A percentile compares a stretch with the other conserved stretches of the same genome.
These are phyloP conservation scores for Poeciliopsis occidentalis DNA, from an alignment of 2,113 vertebrate genomes.

Conservation along the genomic window DNA sequence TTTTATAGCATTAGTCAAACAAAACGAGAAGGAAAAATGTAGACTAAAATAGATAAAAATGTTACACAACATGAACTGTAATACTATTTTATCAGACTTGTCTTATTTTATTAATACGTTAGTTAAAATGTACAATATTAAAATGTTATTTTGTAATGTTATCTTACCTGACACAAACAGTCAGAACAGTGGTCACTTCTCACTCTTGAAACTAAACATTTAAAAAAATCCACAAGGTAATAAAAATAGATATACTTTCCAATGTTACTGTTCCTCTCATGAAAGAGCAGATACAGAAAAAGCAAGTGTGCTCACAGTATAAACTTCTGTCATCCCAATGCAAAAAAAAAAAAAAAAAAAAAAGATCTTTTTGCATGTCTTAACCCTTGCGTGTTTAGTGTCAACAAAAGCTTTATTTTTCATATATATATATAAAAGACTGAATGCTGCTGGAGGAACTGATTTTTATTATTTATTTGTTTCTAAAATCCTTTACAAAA, in stretches of 20 bases:
- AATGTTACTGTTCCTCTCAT: background rate
- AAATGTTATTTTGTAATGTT: too few relatives aligned
- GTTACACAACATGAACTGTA: too few relatives aligned
- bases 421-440: too few relatives aligned
- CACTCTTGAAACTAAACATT: too few relatives aligned
- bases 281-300: background rate
- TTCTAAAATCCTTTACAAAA: too few relatives aligned
- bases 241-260: background rate
- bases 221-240: background rate
- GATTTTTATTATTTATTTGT: background rate
- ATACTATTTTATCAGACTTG: too few relatives aligned
- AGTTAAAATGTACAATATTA: too few relatives aligned
- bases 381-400: background rate
- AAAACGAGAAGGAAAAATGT: background rate
- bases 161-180: too few relatives aligned
- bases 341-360: background rate
- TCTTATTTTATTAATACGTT: too few relatives aligned
- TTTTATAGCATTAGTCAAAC: background rate
- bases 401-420: background rate
- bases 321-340: background rate
- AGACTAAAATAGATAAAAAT: background rate
- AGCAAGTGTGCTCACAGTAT: background rate
- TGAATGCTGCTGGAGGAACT: background rate
- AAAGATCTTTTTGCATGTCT: background rate
- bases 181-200: too few relatives aligned